Percentiles rank a stretch among this genome's conserved stretches.
phyloP scores from a whole-genome alignment of 2,797 vertebrate species.

The Hephaestus fuliginosus region DNA sequence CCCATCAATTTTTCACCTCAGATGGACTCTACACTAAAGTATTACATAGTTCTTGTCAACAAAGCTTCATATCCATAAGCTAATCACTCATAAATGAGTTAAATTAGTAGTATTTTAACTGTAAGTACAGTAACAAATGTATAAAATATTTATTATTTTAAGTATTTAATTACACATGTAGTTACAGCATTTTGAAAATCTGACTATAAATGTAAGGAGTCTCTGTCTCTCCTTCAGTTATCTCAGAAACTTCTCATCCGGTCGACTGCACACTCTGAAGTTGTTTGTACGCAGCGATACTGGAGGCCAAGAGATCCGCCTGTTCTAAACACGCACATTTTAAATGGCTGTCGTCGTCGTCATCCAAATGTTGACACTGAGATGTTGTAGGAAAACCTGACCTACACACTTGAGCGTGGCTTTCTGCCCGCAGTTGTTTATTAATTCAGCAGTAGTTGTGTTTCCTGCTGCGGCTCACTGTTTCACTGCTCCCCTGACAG shows the following conservation, averaged over 20 bases:
- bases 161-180: too few species aligned
- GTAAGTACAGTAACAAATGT: background rate
- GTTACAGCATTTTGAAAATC: background rate
- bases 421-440: slow-evolving; percentile 36
- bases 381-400: background rate
- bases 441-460: slow-evolving; percentile 58
- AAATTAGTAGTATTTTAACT: background rate
- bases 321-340: too few species aligned
- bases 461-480: slow-evolving; percentile 27
- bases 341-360: background rate
- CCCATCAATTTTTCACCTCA: background rate
- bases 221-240: too few species aligned
- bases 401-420: background rate
- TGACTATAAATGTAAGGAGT: too few species aligned
- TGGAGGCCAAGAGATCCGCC: too few species aligned
- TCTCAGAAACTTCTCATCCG: too few species aligned
- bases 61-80: too few species aligned
- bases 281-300: too few species aligned
- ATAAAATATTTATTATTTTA: too few species aligned
- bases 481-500: slow-evolving; percentile 54
- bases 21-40: background rate
- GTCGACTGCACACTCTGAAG: too few species aligned
- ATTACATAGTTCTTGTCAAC: background rate
- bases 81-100: background rate
- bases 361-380: background rate